Evolutionary conservation across 2,113 vertebrate species (phyloP), one percentile per base, ranked within the genome.

Genomic region (Bagarius yarrelli): DNA sequence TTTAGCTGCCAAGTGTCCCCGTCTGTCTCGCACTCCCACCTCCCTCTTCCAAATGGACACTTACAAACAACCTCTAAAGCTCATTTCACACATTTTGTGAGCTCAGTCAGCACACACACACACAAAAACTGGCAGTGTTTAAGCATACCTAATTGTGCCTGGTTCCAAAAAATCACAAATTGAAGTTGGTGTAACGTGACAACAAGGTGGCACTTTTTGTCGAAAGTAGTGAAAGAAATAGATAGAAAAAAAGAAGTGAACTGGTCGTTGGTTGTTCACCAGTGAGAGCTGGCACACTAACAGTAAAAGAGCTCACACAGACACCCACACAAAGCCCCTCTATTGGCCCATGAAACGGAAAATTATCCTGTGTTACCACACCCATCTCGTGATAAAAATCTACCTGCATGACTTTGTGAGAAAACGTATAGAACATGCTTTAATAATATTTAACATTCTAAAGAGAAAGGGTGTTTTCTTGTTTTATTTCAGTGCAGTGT

Each of bases 1-100:
- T 81, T 83, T 83, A 81, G 86, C 82, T 66, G 82, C 78, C 90
- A 88, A 87, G 86, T 90, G 89, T 80, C 76, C 85, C 89, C 67
- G 1, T 84, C 87, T 79, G 83, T 90, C 80, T 86, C 84, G 36
- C 67, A 70, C 55, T 72, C 78, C 57, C 59, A 50, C 75, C 75
- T 25, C 57, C 75, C 40, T 57, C 80, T 81, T 80, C 73, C 81
- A 88, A 85, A 50, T 78, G 81, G 84, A 83, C 81, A 55, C 75
- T 78, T 21, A 57, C 47, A n/a, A 5, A 60, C 72, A 76, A 72
- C n/a, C 30, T 72, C 27, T 73, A 15, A 61, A 59, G 69, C 50
- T 55, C 47, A 32, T 18, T 52, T 47, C 11, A 69, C 53, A 59
- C 63, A 34, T 69, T 74, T 69, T 67, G 40, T 76, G 34, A 67